Conservation (phyloP, 2,797 vertebrate genomes). For the Paedocypris micromegethes region DNA sequence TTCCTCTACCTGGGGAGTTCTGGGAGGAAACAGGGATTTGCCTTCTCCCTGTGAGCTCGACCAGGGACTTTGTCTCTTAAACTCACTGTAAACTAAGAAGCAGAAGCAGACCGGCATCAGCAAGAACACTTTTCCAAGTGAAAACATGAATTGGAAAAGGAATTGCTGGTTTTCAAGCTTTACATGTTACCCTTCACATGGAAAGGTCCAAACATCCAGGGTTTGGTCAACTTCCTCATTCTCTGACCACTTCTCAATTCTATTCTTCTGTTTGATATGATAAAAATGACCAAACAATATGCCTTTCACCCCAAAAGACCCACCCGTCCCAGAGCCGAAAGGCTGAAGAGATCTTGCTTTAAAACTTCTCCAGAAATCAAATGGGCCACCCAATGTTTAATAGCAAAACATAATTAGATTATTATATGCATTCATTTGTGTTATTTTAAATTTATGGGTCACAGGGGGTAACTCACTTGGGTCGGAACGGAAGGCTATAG, state of each 20-base stretch:
- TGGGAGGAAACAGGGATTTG: slow-evolving; percentile 35
- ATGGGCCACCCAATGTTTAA: too few relatives aligned
- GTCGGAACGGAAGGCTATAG: too few relatives aligned
- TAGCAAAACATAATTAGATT: too few relatives aligned
- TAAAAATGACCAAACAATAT: slow-evolving; percentile 42
- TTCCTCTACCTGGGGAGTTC: slow-evolving; percentile 34
- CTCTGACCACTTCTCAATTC: slow-evolving; percentile 35
- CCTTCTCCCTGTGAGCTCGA: slow-evolving; percentile 35
- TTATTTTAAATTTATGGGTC: too few relatives aligned
- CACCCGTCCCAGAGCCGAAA: neutral
- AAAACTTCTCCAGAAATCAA: too few relatives aligned
- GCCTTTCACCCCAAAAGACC: slow-evolving; percentile 28
- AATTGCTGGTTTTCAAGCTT: slow-evolving; percentile 36
- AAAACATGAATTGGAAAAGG: slow-evolving; percentile 34
- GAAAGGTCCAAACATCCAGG: slow-evolving; percentile 37
- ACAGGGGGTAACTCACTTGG: too few relatives aligned
- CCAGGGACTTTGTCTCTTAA: slow-evolving; percentile 29
- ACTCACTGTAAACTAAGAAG: slow-evolving; percentile 31
- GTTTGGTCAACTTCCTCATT: slow-evolving; percentile 47
- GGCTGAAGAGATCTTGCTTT: too few relatives aligned
- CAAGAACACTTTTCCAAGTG: slow-evolving; percentile 22
- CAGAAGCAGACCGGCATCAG: slow-evolving; percentile 3
- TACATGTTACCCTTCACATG: slow-evolving; percentile 40
- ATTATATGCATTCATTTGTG: too few relatives aligned
- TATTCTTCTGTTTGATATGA: slow-evolving; percentile 42